Evolutionary conservation across 1,140 invertebrate species (phyloP).

Genomic region (Cydia strobilella): DNA sequence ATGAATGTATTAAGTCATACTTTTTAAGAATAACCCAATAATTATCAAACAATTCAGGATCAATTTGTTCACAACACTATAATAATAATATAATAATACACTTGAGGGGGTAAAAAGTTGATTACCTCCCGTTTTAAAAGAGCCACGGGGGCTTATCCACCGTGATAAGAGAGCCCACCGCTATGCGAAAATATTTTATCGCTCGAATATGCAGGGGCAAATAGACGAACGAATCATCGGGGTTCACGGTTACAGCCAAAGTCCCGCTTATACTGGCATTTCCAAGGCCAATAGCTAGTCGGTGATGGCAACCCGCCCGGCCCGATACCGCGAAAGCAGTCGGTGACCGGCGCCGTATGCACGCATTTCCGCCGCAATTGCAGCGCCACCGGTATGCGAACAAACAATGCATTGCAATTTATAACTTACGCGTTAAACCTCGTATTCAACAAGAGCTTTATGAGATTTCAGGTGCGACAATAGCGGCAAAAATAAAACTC

Average conservation of each 20-base stretch:
- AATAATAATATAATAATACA: no score
- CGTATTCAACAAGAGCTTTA: neutral
- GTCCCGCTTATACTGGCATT: neutral
- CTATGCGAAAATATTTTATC: no score
- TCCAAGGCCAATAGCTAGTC: neutral
- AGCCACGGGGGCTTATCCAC: no score
- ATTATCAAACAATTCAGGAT: no score
- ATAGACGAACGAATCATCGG: neutral
- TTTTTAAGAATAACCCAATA: no score
- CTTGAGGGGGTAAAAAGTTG: no score
- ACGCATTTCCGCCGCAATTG: slow-evolving; percentile 11
- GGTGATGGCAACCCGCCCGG: neutral
- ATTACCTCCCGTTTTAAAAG: no score
- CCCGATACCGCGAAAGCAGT: slow-evolving; percentile 9
- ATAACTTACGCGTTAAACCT: neutral
- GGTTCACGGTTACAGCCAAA: neutral
- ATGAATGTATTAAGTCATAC: no score
- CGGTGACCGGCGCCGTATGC: slow-evolving; percentile 28
- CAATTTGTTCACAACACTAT: no score
- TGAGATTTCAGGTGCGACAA: neutral
- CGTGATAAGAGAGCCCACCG: no score
- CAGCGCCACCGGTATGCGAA: neutral
- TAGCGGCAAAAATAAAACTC: neutral
- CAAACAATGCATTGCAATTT: slow-evolving; percentile 25
- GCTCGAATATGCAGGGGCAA: no score